phyloP scores from a whole-genome alignment of 2,113 vertebrate genomes.

The Austrofundulus limnaeus region DNA sequence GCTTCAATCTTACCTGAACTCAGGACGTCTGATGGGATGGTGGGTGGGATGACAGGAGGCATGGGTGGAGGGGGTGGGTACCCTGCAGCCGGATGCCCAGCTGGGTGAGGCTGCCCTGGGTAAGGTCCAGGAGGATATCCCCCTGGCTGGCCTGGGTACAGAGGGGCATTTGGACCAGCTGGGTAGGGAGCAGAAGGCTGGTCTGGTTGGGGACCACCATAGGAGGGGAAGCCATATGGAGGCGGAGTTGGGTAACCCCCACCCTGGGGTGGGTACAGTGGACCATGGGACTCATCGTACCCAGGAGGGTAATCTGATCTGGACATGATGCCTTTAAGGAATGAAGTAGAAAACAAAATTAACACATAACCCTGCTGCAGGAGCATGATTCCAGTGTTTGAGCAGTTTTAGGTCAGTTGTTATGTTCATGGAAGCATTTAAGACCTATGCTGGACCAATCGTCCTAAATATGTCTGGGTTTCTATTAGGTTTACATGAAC shows the following conservation, averaged over 20 bases:
- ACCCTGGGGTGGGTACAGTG: constrained; percentile 73
- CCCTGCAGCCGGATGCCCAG: constrained; percentile 50
- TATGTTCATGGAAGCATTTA: neutral
- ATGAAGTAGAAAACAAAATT: neutral
- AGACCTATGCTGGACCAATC: neutral
- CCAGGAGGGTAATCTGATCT: constrained; percentile 84
- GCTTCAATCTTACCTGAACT: constrained; percentile 78
- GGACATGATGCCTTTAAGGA: constrained; percentile 79
- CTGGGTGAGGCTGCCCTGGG: constrained; percentile 63
- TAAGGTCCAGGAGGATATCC: constrained; percentile 72
- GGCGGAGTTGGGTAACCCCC: constrained; percentile 73
- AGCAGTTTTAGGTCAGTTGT: no score
- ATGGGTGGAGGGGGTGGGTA: constrained; percentile 66
- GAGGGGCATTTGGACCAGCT: neutral
- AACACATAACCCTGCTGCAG: no score
- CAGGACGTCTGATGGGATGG: constrained; percentile 74
- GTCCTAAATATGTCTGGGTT: neutral
- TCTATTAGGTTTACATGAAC: constrained; percentile 14
- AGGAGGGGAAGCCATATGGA: constrained; percentile 69
- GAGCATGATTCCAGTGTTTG: neutral
- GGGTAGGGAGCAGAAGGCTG: constrained; percentile 22
- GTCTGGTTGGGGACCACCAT: constrained; percentile 58
- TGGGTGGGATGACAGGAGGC: constrained; percentile 75
- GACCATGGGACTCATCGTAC: constrained; percentile 81
- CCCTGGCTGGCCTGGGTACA: constrained; percentile 42